Base-by-base conservation (phyloP, 2,113 vertebrate species). In the Syngnathus floridae region DNA sequence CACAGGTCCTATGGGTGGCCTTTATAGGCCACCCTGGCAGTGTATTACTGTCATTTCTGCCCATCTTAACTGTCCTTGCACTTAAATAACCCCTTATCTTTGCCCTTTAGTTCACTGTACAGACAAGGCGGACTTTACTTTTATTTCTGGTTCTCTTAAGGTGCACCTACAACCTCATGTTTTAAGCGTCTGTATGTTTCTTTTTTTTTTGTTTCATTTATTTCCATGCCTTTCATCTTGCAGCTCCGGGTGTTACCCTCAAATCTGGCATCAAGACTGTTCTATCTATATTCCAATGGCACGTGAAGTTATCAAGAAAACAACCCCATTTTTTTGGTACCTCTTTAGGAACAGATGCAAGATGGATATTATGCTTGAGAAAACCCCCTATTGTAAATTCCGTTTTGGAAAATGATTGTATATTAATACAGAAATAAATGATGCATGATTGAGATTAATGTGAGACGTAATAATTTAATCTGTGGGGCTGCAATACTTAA, bases 11-110 rank as follows among this genome's bases (percentile, higher is more conserved):
- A 67, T 73, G 76, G 76, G 77, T 72, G 74, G 67, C 73, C 68
- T 82, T 82, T 82, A 75, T 75, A 71, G 58, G 58, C 72, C 58
- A 7, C 66, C 55, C 67, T 76, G 64, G 71, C 67, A 83, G 64
- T 78, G 64, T 76, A 86, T 87, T 83, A 75, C 83, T 84, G 72
- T 70, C 72, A 80, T 64, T 62, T 56, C 57, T 61, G 63, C 67
- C 70, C 8, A 52, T 61, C 71, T 72, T 73, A 79, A 78, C 65
- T 75, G 73, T 78, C 82, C 80, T 74, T 85, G 73, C 62, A 68
- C 69, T 80, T 72, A 75, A 83, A 82, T 75, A 76, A 86, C 69
- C 75, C 70, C 67, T 67, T 72, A 83, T 79, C 51, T 68, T 73
- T 73, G 65, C 72, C 72, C 66, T 85, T 82, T 80, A 48, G 65